phyloP scores from a whole-genome alignment of 2,113 vertebrate species.

The Potamarius usumacintae region DNA sequence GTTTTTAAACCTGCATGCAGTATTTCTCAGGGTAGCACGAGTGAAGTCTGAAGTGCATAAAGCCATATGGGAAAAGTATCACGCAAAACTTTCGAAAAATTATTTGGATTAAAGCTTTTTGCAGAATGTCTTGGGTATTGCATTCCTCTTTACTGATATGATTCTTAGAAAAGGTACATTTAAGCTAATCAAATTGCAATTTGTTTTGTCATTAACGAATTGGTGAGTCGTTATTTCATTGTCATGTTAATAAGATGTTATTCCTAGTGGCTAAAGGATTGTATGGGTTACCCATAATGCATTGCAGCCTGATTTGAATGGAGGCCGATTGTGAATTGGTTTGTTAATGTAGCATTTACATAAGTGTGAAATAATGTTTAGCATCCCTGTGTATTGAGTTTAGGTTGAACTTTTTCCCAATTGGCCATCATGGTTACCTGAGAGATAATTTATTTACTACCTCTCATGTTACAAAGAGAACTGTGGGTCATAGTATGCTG shows the following conservation, averaged over 20 bases:
- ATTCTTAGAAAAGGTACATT: not conserved
- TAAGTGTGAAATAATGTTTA: not conserved
- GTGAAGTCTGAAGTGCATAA: not conserved
- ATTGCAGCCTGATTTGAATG: not conserved
- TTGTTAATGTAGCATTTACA: not conserved
- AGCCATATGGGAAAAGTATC: not conserved
- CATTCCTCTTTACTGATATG: not conserved
- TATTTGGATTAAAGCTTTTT: not conserved
- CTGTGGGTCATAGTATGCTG: not conserved
- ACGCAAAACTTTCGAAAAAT: not conserved
- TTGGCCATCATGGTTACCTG: not conserved
- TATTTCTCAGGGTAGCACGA: not conserved
- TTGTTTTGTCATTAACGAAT: not conserved
- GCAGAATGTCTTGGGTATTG: not conserved
- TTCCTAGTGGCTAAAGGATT: not conserved
- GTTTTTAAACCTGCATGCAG: slow-evolving; percentile 33
- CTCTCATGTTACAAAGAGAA: not conserved
- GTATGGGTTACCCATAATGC: not conserved
- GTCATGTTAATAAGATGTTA: not conserved
- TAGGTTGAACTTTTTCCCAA: not conserved
- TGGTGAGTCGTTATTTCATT: not conserved
- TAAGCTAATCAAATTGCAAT: not conserved
- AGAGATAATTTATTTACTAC: not conserved
- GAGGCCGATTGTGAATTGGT: not conserved
- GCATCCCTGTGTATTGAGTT: not conserved